A percentile compares a stretch with the other conserved stretches of the same genome.
Conservation (phyloP, 2,113 vertebrate species). For the Caretta caretta region DNA sequence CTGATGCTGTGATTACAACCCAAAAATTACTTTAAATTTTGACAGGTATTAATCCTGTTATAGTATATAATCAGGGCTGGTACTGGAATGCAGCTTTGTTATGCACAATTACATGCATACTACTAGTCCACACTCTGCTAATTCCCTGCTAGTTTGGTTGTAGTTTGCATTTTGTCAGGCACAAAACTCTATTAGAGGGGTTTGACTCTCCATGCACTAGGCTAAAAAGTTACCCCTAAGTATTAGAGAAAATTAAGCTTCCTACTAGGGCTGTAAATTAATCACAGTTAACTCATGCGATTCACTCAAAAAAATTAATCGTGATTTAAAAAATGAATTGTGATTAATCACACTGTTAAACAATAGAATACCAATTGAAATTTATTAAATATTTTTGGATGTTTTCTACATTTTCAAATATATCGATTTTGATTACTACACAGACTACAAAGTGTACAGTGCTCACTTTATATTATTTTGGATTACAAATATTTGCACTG, state of each 20-base stretch:
- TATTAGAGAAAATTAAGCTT: background rate
- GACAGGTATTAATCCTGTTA: background rate
- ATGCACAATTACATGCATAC: accelerated
- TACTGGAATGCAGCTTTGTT: background rate
- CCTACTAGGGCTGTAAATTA: too few relatives aligned
- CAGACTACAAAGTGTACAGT: too few relatives aligned
- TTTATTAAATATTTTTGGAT: too few relatives aligned
- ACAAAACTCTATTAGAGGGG: background rate
- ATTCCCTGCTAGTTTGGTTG: background rate
- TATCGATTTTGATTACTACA: too few relatives aligned
- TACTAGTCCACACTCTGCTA: accelerated
- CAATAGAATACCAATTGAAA: too few relatives aligned
- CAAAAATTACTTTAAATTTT: background rate
- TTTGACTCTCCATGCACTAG: background rate
- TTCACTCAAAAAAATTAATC: too few relatives aligned
- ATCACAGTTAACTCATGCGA: too few relatives aligned
- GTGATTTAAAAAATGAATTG: too few relatives aligned
- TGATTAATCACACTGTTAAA: too few relatives aligned
- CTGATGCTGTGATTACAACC: background rate
- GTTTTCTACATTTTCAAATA: too few relatives aligned
- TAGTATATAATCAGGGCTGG: background rate
- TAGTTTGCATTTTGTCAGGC: background rate
- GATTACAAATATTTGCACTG: too few relatives aligned
- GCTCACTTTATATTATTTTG: too few relatives aligned
- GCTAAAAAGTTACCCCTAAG: background rate